Base-by-base conservation (phyloP, 2,797 vertebrate genomes). In the Hoplostethus mediterraneus region DNA sequence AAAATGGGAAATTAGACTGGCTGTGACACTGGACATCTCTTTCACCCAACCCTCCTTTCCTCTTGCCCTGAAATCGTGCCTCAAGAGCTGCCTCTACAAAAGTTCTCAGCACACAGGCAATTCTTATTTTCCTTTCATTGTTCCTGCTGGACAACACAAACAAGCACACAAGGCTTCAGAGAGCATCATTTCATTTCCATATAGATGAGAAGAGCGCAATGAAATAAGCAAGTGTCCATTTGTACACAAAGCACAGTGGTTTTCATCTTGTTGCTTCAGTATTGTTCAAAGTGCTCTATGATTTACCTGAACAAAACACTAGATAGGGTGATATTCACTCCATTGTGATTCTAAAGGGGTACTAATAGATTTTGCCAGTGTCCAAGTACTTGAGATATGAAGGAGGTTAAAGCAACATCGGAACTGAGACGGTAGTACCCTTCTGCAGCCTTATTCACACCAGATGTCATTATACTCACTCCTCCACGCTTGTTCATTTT, bases 261-360 rank as follows among this genome's bases (percentile, higher is more conserved):
- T 89, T 93, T 90, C 92, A 93, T 93, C 90, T 92, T 88, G 85
- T 92, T 83, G 90, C 87, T 91, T 91, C 80, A 73, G 78, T 84
- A 82, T 91, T 90, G 88, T 88, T 90, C 69, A 33, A 92, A 89
- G 81, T 81, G 90, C 80, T 91, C 86, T 54, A 72, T 66, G 81
- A 93, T 94, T 94, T 90, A 94, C 83, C 84, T 57, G 81, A 92
- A 94, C 93, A 94, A 93, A 94, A 93, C 85, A 91, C 87, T 87
- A 85, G 90, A 93, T 85, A 84, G 87, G 87, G 71, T 72, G 84
- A 89, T 83, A 87, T 90, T 87, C 72, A 36, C 21, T 38, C 66
- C 82, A 92, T 93, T 94, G 92, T 90, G 69, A 84, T 86, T 83
- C 81, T 86, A 83, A 92, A 90, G 86, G 81, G 67, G 47, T 59